Conservation (phyloP, 2,888 invertebrate genomes). For the Hoplodrina ambigua region DNA sequence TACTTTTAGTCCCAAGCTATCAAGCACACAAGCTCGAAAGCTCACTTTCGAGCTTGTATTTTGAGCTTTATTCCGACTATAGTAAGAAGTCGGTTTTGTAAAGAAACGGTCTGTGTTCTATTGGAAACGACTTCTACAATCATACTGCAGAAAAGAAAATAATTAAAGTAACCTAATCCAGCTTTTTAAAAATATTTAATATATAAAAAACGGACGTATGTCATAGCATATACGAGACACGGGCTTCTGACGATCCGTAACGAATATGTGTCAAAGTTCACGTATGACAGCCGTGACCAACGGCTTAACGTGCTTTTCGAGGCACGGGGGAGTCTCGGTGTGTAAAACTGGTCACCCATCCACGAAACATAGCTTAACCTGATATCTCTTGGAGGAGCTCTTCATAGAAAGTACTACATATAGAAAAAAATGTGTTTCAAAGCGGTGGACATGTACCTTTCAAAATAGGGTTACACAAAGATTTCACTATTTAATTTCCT, state of each 20-base stretch:
- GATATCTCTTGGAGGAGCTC: too few relatives aligned
- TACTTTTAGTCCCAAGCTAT: background rate
- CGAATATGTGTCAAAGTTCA: too few relatives aligned
- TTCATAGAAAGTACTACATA: background rate
- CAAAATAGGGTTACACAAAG: conserved; percentile 11
- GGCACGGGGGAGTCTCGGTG: too few relatives aligned
- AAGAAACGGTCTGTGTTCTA: background rate
- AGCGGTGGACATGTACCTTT: conserved; percentile 4
- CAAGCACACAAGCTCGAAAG: too few relatives aligned
- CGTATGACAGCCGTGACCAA: too few relatives aligned
- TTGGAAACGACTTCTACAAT: background rate
- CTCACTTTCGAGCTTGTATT: too few relatives aligned
- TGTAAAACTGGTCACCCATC: too few relatives aligned
- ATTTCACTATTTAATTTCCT: background rate
- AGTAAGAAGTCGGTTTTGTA: too few relatives aligned
- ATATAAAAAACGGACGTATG: background rate
- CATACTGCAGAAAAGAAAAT: conserved; percentile 1
- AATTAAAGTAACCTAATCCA: too few relatives aligned
- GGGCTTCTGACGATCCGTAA: background rate
- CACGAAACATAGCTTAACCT: too few relatives aligned
- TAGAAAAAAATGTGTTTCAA: background rate
- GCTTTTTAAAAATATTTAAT: background rate
- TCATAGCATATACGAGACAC: background rate
- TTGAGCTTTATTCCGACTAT: too few relatives aligned
- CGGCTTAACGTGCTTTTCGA: too few relatives aligned